Evolutionary conservation across 2,888 invertebrate genomes (phyloP), one percentile per base, ranked within the genome.

Genomic region (Tenthredo mesomela): DNA sequence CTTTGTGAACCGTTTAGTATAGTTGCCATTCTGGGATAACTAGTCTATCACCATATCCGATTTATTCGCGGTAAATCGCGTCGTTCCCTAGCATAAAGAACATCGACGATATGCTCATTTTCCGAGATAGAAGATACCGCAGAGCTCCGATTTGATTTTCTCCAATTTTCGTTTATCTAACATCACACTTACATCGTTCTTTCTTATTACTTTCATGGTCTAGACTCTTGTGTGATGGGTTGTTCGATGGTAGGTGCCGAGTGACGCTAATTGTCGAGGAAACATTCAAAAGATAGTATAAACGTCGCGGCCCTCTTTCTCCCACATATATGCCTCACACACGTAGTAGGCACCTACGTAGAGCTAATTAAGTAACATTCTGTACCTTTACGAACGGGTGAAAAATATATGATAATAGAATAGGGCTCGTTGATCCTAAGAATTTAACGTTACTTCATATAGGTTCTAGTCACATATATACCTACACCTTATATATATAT

Each of bases 1-100:
- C 67, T 82, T 67, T 70, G 82, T 82, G 47, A 25, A 82, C 70
- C 82, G 82, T 70, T 82, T 70, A 82, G 82, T 18, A 25, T 12
- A n/a, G n/a, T 29, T 65, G 0, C 82, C 82, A 82, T 82, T 82
- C 47, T 21, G 0, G 70, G 82, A 82, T 33, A 67, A 47, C 82
- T 29, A 82, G 82, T 82, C 70, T 82, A 82, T 50, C 50, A 82
- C 82, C 82, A 82, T 82, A 82, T 82, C 67, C 25, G 82, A 80
- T 21, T 5, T 54, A n/a, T 50, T 33, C 54, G 29, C 40, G 12
- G 25, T 80, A 61, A 80, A 61, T 80, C 61, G 61, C 37, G 29
- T 29, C 15, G 9, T 50, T 12, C 2, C 58, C 58, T 10, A 37
- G 29, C 29, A 78, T 12, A 12, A 58, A n/a, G 37, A 10, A 58